Evolutionary conservation across 23 tunicate genomes (phyloP).

Genomic region (Botrylloides violaceus): DNA sequence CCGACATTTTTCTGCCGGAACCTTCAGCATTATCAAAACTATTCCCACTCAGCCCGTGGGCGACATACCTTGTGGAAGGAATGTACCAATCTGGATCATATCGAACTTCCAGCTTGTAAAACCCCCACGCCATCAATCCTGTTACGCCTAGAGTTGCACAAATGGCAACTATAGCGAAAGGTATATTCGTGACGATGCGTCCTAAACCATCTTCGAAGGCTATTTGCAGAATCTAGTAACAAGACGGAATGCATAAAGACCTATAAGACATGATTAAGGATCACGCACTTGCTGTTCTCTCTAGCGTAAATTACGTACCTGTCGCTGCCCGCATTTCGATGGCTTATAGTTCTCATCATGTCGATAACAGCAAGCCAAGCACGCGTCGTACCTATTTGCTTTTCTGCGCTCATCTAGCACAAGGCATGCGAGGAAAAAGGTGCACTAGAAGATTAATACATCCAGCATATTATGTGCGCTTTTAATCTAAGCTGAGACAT

Average conservation of each 20-base stretch:
- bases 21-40: too few relatives aligned
- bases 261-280: not conserved
- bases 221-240: conserved; percentile 7
- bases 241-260: not conserved
- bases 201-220: conserved; percentile 20
- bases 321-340: conserved; percentile 14
- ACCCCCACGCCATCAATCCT: conserved; percentile 25
- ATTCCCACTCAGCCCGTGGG: too few relatives aligned
- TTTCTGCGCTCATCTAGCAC: conserved; percentile 22
- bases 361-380: conserved; percentile 14
- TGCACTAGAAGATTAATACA: not conserved
- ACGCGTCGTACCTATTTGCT: conserved; percentile 12
- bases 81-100: conserved; percentile 27
- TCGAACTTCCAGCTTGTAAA: conserved; percentile 1
- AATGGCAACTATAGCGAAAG: conserved; percentile 2
- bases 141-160: conserved; percentile 10
- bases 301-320: conserved; percentile 23
- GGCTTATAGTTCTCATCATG: conserved; percentile 25
- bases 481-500: not conserved
- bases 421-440: conserved; percentile 18
- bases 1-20: too few relatives aligned
- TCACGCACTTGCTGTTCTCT: too few relatives aligned
- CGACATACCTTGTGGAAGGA: conserved; percentile 8
- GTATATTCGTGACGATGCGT: not conserved
- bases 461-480: not conserved